Evolutionary conservation across 2,113 vertebrate genomes (phyloP).

Genomic region (Lepisosteus oculatus): DNA sequence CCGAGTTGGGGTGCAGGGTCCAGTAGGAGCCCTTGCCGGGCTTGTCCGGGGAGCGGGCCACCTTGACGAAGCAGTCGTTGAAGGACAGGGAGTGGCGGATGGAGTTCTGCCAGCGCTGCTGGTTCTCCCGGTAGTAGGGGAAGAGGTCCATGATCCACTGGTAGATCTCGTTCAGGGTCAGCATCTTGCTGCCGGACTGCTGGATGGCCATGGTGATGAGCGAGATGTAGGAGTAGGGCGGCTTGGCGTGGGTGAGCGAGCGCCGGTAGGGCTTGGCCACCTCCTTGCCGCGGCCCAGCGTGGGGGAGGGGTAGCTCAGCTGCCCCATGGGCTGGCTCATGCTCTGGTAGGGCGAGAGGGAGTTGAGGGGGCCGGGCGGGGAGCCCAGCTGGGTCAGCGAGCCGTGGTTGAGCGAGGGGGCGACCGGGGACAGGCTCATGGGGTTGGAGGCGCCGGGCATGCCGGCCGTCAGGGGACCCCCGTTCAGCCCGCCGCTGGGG

Average conservation of each 20-base stretch:
- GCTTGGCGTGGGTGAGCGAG: slow-evolving; percentile 84
- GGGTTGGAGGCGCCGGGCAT: slow-evolving; percentile 63
- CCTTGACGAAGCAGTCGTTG: slow-evolving; percentile 90
- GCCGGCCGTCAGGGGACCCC: slow-evolving; percentile 50
- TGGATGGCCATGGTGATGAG: slow-evolving; percentile 93
- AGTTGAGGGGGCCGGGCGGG: slow-evolving; percentile 54
- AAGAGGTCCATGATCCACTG: slow-evolving; percentile 96
- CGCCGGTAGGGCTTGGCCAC: slow-evolving; percentile 77
- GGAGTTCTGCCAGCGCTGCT: slow-evolving; percentile 90
- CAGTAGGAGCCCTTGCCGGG: slow-evolving; percentile 89
- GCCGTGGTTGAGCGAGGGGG: slow-evolving; percentile 64
- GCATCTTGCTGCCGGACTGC: slow-evolving; percentile 86
- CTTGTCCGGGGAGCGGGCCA: slow-evolving; percentile 83
- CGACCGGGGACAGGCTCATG: slow-evolving; percentile 67
- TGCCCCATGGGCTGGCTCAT: slow-evolving; percentile 70
- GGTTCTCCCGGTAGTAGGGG: slow-evolving; percentile 87
- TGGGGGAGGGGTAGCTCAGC: slow-evolving; percentile 62
- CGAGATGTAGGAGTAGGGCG: slow-evolving; percentile 87
- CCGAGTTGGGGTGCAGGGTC: slow-evolving; percentile 85
- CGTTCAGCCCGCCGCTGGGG: slow-evolving; percentile 56
- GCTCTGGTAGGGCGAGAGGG: slow-evolving; percentile 72
- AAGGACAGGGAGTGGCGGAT: slow-evolving; percentile 90
- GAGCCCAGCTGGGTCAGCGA: slow-evolving; percentile 66
- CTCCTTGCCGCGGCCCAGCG: slow-evolving; percentile 71
- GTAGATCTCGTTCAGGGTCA: slow-evolving; percentile 89